These are phyloP conservation scores for Paralvinella palmiformis DNA, from an alignment of 1,140 invertebrate species.

Conservation along the genomic window DNA sequence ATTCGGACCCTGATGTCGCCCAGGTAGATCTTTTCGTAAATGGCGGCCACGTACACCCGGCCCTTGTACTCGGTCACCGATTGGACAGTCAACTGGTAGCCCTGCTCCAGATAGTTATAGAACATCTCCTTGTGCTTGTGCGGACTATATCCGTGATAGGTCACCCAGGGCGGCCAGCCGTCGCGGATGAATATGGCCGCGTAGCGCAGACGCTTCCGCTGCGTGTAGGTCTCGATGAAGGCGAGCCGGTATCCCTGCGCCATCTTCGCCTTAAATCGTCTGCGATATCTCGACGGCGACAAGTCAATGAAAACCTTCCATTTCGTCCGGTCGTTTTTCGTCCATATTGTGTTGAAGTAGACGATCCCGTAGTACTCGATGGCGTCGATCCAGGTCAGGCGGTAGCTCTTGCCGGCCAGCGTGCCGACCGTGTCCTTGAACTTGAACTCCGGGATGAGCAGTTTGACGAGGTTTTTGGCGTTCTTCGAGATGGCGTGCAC, in stretches of 20 bases:
- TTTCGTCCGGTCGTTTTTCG: slow-evolving; percentile 16
- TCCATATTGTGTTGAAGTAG: slow-evolving; percentile 20
- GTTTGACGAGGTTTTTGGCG: slow-evolving; percentile 12
- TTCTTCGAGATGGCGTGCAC: slow-evolving; percentile 10
- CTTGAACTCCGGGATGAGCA: slow-evolving; percentile 14
- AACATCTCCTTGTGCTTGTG: slow-evolving; percentile 14
- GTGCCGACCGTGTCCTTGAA: slow-evolving; percentile 4
- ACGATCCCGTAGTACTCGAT: slow-evolving; percentile 14
- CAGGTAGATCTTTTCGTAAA: slow-evolving; percentile 18
- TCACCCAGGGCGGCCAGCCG: slow-evolving; percentile 16
- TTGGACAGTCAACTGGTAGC: slow-evolving; percentile 16
- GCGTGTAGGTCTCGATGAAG: slow-evolving; percentile 15
- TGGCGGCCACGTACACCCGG: slow-evolving; percentile 17
- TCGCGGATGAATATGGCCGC: slow-evolving; percentile 18
- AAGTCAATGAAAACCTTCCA: slow-evolving; percentile 14
- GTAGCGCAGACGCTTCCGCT: slow-evolving; percentile 10
- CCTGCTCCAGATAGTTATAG: slow-evolving; percentile 8
- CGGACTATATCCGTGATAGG: slow-evolving; percentile 18
- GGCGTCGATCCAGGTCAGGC: slow-evolving; percentile 15
- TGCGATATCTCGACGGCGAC: slow-evolving; percentile 14
- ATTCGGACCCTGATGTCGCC: slow-evolving; percentile 16
- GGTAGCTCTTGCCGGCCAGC: slow-evolving; percentile 8
- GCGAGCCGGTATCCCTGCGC: slow-evolving; percentile 16
- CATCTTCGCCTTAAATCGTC: slow-evolving; percentile 8
- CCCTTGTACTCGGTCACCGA: slow-evolving; percentile 16